These are phyloP conservation scores for Propithecus perrieri DNA, from an alignment of 2,797 vertebrate species.

Conservation along the genomic window DNA sequence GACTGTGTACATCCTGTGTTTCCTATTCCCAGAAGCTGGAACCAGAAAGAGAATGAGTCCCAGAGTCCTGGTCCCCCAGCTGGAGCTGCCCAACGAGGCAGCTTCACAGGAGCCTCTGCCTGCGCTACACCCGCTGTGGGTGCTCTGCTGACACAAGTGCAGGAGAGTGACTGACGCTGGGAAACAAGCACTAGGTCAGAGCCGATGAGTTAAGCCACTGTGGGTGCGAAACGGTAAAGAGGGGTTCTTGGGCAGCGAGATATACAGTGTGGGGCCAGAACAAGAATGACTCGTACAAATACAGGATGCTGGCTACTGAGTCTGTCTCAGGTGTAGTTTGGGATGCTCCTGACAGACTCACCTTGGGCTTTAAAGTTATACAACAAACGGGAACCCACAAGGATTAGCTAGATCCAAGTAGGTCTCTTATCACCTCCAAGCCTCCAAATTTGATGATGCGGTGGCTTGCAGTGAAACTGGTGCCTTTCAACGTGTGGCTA, in stretches of 20 bases:
- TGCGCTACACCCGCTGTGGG: fast-evolving
- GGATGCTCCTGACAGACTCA: not conserved
- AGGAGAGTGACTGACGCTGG: not conserved
- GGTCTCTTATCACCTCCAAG: not conserved
- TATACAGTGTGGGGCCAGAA: not conserved
- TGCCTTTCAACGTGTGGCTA: not conserved
- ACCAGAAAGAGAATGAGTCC: not conserved
- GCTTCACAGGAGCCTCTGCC: not conserved
- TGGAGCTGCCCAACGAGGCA: not conserved
- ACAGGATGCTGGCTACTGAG: not conserved
- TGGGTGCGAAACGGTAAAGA: not conserved
- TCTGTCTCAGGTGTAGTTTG: not conserved
- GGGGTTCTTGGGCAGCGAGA: too few species aligned
- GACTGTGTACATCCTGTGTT: not conserved
- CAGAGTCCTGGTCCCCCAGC: not conserved
- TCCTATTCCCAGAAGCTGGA: not conserved
- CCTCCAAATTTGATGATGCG: not conserved
- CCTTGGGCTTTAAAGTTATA: not conserved
- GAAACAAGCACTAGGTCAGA: not conserved
- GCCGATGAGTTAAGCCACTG: not conserved
- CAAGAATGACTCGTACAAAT: too few species aligned
- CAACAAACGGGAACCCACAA: not conserved
- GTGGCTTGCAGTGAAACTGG: too few species aligned
- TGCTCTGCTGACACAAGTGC: not conserved
- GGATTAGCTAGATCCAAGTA: not conserved